Conservation (phyloP, 1,140 invertebrate species). For the Scaptomyza hsui region DNA sequence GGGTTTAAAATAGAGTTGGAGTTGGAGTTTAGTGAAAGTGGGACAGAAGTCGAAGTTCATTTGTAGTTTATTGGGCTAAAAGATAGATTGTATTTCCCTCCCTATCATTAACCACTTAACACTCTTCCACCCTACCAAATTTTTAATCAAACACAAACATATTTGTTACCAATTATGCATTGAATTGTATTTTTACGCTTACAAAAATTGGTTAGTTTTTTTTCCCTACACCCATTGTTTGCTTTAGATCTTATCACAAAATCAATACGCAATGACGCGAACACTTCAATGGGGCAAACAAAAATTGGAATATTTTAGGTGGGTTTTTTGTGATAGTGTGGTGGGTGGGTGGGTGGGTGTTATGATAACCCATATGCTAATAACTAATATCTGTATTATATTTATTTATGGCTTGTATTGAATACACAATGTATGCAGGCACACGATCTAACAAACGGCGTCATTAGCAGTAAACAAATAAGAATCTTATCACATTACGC, state of each 20-base stretch:
- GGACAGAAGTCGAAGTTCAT: not conserved
- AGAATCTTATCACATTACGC: conserved; percentile 76
- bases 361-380: conserved; percentile 76
- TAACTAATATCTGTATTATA: conserved; percentile 80
- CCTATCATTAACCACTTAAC: conserved; percentile 5
- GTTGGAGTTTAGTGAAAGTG: not conserved
- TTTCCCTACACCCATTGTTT: conserved; percentile 25
- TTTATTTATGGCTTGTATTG: conserved; percentile 78
- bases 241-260: conserved; percentile 63
- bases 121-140: conserved; percentile 16
- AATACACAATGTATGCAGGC: conserved; percentile 54
- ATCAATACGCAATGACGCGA: conserved; percentile 75
- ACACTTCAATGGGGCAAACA: conserved; percentile 42
- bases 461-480: conserved; percentile 54
- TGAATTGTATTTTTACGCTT: conserved; percentile 47
- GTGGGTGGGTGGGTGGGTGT: conserved; percentile 2
- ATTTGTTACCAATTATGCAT: conserved; percentile 74
- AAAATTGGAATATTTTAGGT: too few species aligned
- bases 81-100: too few species aligned
- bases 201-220: conserved; percentile 12
- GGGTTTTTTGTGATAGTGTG: conserved; percentile 7
- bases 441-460: conserved; percentile 56
- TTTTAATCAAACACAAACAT: conserved; percentile 39
- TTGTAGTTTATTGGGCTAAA: not conserved
- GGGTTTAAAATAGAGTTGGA: not conserved